Evolutionary conservation across 1,140 invertebrate genomes (phyloP).

Genomic region (Hermatobates lingyangjiaoensis): DNA sequence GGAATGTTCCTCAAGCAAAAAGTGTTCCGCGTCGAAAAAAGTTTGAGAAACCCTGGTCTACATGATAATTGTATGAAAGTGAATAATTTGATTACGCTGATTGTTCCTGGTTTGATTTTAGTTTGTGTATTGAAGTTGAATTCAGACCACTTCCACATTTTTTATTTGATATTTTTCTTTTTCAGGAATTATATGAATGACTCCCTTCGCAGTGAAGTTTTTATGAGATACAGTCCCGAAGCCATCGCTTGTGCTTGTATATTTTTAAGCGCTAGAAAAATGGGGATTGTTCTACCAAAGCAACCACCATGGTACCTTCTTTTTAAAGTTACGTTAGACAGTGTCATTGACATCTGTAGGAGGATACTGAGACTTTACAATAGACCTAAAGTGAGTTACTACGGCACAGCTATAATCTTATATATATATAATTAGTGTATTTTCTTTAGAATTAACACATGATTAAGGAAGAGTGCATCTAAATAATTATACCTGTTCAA

Average conservation of each 20-base stretch:
- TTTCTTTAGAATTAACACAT: neutral
- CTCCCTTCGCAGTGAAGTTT: conserved; percentile 87
- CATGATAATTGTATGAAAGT: no score
- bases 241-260: conserved; percentile 98
- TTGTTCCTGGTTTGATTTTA: no score
- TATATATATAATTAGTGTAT: neutral
- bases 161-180: neutral
- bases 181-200: conserved; percentile 97
- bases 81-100: no score
- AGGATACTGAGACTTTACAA: conserved; percentile 71
- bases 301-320: conserved; percentile 74
- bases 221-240: conserved; percentile 87
- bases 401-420: conserved; percentile 1
- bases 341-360: conserved; percentile 68
- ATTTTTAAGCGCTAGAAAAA: conserved; percentile 74
- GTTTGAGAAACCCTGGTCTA: no score
- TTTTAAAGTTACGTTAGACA: conserved; percentile 63
- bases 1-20: no score
- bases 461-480: neutral
- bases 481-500: neutral
- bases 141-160: neutral
- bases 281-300: conserved; percentile 67
- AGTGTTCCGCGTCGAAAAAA: no score
- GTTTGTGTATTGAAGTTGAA: neutral
- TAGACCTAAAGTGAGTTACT: conserved; percentile 43